These are phyloP conservation scores for Danio tinwini DNA, from an alignment of 2,797 vertebrate species.

Conservation along the genomic window DNA sequence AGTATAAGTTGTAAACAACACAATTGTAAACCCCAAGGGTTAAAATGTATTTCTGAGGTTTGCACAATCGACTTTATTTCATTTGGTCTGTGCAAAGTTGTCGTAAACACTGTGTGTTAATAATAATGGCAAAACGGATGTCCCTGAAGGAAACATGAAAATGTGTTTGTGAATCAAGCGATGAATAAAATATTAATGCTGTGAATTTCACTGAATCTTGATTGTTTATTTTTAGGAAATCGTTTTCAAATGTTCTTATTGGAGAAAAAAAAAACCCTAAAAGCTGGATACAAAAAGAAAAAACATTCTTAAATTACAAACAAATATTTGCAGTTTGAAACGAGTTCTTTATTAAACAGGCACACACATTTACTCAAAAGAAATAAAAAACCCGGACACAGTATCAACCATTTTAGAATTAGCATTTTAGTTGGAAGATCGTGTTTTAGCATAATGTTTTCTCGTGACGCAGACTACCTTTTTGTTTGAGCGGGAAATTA, in stretches of 20 bases:
- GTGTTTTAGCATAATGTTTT: too few species aligned
- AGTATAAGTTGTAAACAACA: constrained; percentile 78
- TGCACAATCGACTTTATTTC: constrained; percentile 81
- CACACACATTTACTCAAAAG: neutral
- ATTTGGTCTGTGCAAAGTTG: constrained; percentile 82
- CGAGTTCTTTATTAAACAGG: neutral
- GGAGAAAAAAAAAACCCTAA: neutral
- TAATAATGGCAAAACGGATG: constrained; percentile 50
- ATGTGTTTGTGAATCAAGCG: constrained; percentile 34
- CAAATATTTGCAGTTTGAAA: neutral
- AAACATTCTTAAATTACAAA: neutral
- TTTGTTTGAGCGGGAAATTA: too few species aligned
- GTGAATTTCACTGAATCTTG: neutral
- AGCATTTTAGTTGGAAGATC: neutral
- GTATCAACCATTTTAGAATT: neutral
- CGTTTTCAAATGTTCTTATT: neutral
- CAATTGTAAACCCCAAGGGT: constrained; percentile 84
- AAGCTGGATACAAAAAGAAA: neutral
- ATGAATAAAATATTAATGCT: constrained; percentile 37
- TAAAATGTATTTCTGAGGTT: constrained; percentile 77
- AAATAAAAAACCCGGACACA: neutral
- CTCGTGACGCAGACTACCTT: too few species aligned
- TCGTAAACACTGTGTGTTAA: constrained; percentile 85
- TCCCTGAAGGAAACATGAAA: neutral
- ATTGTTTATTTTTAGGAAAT: neutral